Evolutionary conservation across 2,888 invertebrate genomes (phyloP).

Genomic region (Pammene aurita): DNA sequence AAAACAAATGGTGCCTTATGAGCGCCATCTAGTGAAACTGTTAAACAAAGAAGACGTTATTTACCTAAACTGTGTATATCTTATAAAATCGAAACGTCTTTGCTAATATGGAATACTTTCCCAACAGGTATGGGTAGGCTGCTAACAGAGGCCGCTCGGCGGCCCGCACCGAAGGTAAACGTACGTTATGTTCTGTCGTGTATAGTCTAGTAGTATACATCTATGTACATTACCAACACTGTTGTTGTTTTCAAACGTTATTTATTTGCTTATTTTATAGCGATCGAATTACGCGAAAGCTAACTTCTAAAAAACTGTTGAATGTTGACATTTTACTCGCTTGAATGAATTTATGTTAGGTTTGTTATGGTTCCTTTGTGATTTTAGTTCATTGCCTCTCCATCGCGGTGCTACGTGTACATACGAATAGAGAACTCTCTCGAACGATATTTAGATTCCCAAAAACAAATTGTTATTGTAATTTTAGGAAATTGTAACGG

Average conservation of each 20-base stretch:
- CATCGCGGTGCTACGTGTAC: slow-evolving; percentile 40
- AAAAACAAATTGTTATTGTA: slow-evolving; percentile 39
- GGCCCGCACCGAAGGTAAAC: slow-evolving; percentile 19
- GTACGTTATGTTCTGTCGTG: slow-evolving; percentile 14
- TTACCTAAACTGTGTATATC: too few relatives aligned
- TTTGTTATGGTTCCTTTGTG: slow-evolving; percentile 49
- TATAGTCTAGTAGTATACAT: slow-evolving; percentile 1
- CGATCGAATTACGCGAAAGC: slow-evolving; percentile 62
- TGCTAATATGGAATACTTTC: too few relatives aligned
- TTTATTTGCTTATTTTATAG: slow-evolving; percentile 55
- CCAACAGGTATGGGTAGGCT: slow-evolving; percentile 6
- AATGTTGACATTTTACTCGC: slow-evolving; percentile 52
- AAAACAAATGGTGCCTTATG: too few relatives aligned
- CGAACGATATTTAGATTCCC: slow-evolving; percentile 34
- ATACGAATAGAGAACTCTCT: slow-evolving; percentile 26
- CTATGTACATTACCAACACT: slow-evolving; percentile 44
- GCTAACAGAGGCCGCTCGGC: neutral
- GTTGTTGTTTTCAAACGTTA: slow-evolving; percentile 62
- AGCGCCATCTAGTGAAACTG: too few relatives aligned
- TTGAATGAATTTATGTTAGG: slow-evolving; percentile 56
- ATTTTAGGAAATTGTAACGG: slow-evolving; percentile 36
- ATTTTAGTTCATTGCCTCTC: slow-evolving; percentile 46
- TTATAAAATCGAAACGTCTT: too few relatives aligned
- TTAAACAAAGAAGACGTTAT: too few relatives aligned
- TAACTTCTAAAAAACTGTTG: slow-evolving; percentile 54